Base-by-base conservation (phyloP, 2,888 invertebrate genomes). In the Aphodius sticticus region DNA sequence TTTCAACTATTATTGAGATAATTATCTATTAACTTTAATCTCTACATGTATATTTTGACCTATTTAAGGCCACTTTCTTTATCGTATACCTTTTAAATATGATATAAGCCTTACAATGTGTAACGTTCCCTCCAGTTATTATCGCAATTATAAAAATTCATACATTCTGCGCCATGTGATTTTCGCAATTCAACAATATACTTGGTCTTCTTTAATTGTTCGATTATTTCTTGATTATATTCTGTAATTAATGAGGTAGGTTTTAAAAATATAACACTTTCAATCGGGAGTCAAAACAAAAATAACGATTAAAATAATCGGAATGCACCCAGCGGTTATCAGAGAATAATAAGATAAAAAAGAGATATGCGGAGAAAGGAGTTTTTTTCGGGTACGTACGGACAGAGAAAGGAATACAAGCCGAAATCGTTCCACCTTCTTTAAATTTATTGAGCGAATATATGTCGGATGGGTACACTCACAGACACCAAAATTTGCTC, bases 281-380 rank as follows among this genome's bases (percentile, higher is more conserved):
- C 6, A 53, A 53, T 53, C 36, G 74, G 26, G 36, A 74, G 74
- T 74, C 74, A 74, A 74, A 74, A 74, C 74, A 74, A 74, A 37
- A 53, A 53, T 53, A 53, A 12, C 53, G 53, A 53, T 53, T 53
- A 53, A 53, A 36, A 35, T 74, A 74, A 74, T 74, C 74, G 35
- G 36, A 37, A 74, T n/a, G 74, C 74, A 37, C 36, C 74, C n/a
- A 36, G 35, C 37, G 37, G 35, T 74, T 74, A 37, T 37, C 37
- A 36, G 74, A 74, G 74, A 74, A 36, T 26, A 74, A 74, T 35
- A 74, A 74, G 37, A 35, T 35, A 35, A 35, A 37, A 37, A n/a
- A n/a, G 16, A n/a, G 36, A 37, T 36, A 74, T 74, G 74, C 14
- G 74, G 74, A 74, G 74, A 74, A 74, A 74, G 74, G 74, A 35